These are phyloP conservation scores for Sarcophaga caerulescens DNA, from an alignment of 2,888 invertebrate species.

Conservation along the genomic window DNA sequence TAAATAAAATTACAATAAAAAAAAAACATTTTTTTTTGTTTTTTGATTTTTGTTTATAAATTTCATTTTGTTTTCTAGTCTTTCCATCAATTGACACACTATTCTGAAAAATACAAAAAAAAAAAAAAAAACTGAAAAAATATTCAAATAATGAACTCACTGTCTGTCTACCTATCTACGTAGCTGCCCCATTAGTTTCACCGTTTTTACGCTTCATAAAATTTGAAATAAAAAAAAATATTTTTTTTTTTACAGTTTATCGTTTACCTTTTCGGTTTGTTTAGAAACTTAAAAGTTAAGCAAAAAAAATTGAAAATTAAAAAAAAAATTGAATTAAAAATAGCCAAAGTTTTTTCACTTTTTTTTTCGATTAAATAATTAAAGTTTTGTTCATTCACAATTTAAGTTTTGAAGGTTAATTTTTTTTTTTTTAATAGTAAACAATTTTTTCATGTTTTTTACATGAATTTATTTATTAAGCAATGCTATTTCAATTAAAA, in stretches of 20 bases:
- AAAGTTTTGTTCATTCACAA: background rate
- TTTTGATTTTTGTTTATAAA: background rate
- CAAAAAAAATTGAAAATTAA: background rate
- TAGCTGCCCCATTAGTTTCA: too few species aligned
- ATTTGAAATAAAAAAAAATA: background rate
- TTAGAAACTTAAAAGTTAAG: background rate
- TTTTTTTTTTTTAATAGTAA: background rate
- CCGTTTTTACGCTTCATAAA: constrained; percentile 57
- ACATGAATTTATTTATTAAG: background rate
- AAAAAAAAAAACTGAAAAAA: too few species aligned
- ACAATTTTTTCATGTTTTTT: background rate
- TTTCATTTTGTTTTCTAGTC: background rate
- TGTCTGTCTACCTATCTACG: background rate
- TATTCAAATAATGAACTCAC: background rate
- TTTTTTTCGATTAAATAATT: background rate
- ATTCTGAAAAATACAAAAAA: background rate
- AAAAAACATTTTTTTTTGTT: background rate
- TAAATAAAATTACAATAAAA: constrained; percentile 35
- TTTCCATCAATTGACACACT: background rate
- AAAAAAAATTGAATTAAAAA: background rate
- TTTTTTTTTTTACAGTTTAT: background rate
- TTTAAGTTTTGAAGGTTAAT: background rate
- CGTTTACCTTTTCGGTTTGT: constrained; percentile 4
- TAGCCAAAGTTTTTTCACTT: background rate
- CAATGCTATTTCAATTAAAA: background rate